Conservation (phyloP, 1,140 invertebrate species). For the Heterodera schachtii region DNA sequence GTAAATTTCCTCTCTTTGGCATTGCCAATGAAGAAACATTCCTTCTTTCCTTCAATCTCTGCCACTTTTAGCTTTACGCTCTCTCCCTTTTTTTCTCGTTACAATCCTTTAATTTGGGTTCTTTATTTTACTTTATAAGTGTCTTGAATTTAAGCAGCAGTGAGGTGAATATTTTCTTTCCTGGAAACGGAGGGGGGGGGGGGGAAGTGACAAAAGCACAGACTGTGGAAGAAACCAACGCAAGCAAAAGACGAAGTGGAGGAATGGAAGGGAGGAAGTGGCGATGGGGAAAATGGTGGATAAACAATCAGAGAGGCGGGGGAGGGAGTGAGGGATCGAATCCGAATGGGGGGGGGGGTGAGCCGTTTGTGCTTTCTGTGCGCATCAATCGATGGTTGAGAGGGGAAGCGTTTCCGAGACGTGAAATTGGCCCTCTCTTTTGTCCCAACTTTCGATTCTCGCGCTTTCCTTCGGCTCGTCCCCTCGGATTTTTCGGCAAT, state of each 20-base stretch:
- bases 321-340: background rate
- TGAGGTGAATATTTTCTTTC: background rate
- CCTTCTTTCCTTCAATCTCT: no score
- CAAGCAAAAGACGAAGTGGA: background rate
- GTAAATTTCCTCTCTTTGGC: no score
- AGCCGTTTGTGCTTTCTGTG: background rate
- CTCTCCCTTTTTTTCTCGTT: background rate
- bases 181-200: background rate
- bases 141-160: background rate
- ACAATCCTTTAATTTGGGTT: background rate
- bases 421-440: background rate
- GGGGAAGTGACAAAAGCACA: background rate
- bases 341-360: background rate
- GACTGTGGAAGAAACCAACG: background rate
- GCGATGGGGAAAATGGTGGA: background rate
- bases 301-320: background rate
- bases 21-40: no score
- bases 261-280: background rate
- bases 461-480: no score
- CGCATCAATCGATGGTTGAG: background rate
- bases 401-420: background rate
- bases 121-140: background rate
- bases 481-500: no score
- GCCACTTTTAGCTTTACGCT: no score
- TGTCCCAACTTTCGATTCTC: no score